These are phyloP conservation scores for Allophyes oxyacanthae DNA, from an alignment of 2,888 invertebrate genomes.

Conservation along the genomic window DNA sequence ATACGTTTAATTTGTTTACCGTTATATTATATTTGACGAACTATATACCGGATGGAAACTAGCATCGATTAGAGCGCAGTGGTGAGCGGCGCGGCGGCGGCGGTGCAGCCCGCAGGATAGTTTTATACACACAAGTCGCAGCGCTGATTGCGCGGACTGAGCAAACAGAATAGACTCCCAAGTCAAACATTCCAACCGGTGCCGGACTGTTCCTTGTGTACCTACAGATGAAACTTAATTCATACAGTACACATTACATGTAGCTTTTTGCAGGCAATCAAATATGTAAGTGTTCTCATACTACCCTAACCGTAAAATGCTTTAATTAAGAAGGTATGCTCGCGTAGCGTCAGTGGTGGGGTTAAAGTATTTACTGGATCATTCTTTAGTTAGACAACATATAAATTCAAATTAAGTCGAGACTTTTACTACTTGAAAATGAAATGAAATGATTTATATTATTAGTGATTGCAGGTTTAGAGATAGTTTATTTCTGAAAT, in stretches of 20 bases:
- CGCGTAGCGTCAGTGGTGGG: slow-evolving; percentile 1
- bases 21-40: slow-evolving; percentile 1
- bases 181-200: slow-evolving; percentile 65
- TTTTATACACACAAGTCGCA: slow-evolving; percentile 50
- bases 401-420: neutral
- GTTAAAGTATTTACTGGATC: slow-evolving; percentile 20
- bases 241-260: slow-evolving; percentile 40
- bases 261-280: slow-evolving; percentile 45
- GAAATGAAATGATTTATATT: neutral
- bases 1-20: neutral
- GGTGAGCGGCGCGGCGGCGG: slow-evolving; percentile 29
- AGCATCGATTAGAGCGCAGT: slow-evolving; percentile 33
- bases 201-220: slow-evolving; percentile 55
- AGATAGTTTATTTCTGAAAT: slow-evolving; percentile 5
- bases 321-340: slow-evolving; percentile 23
- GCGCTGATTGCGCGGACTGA: slow-evolving; percentile 75
- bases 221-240: slow-evolving; percentile 58
- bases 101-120: slow-evolving; percentile 45
- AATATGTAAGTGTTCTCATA: slow-evolving; percentile 39
- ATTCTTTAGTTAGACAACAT: neutral
- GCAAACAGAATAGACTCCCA: slow-evolving; percentile 72
- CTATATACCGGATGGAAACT: neutral
- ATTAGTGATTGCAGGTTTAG: neutral
- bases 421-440: slow-evolving; percentile 1
- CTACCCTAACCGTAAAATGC: slow-evolving; percentile 15